Percentiles rank a stretch among this genome's conserved stretches.
phyloP scores from a whole-genome alignment of 2,797 vertebrate genomes.

The Merluccius polli region DNA sequence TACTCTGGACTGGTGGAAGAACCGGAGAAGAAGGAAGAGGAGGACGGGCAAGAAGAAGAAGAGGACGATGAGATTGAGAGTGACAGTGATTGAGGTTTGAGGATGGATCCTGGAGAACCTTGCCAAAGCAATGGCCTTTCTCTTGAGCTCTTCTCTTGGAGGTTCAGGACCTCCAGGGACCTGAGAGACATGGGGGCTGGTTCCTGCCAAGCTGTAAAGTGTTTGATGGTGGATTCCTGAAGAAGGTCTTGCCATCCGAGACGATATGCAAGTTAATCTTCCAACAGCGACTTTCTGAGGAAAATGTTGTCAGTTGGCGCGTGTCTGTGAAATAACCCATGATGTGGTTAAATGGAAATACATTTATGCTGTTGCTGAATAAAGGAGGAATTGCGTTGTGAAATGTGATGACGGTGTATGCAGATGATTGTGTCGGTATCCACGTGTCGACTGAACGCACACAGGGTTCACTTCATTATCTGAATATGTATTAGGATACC shows the following conservation, averaged over 20 bases:
- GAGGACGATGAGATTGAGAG: conserved; percentile 54
- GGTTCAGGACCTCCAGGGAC: background rate
- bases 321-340: background rate
- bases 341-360: background rate
- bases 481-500: background rate
- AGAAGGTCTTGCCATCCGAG: background rate
- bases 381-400: background rate
- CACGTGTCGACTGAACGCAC: background rate
- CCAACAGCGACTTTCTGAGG: no score
- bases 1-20: conserved; percentile 83
- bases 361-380: background rate
- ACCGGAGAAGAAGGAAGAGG: conserved; percentile 40
- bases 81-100: conserved; percentile 56
- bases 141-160: background rate
- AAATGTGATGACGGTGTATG: background rate
- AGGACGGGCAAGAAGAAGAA: background rate
- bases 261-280: background rate
- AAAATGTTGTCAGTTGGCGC: no score
- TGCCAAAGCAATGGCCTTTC: background rate
- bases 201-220: background rate
- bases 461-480: background rate
- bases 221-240: background rate
- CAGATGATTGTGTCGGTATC: background rate
- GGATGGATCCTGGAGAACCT: background rate
- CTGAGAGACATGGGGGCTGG: background rate